phyloP scores from a whole-genome alignment of 2,797 vertebrate genomes.

The Naso thynnoides region DNA sequence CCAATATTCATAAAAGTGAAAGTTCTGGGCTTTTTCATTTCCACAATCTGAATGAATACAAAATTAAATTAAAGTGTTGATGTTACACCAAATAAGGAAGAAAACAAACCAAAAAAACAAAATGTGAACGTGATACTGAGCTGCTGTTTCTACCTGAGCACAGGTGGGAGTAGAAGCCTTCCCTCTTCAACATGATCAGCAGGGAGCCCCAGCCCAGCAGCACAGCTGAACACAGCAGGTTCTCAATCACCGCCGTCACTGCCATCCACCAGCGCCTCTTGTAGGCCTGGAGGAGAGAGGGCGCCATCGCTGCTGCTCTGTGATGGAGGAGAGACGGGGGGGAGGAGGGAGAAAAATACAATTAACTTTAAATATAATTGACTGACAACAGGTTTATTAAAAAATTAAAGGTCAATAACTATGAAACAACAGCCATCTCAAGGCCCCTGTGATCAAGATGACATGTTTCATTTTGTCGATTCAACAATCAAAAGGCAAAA shows the following conservation, averaged over 20 bases:
- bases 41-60: too few species aligned
- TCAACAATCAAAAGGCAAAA: not conserved
- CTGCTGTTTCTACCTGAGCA: conserved; percentile 83
- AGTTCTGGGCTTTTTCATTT: too few species aligned
- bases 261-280: conserved; percentile 94
- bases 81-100: too few species aligned
- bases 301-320: conserved; percentile 82
- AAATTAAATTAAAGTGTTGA: too few species aligned
- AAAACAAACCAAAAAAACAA: too few species aligned
- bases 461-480: not conserved
- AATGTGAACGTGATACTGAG: too few species aligned
- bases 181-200: conserved; percentile 92
- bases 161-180: conserved; percentile 92
- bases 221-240: conserved; percentile 92
- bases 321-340: not conserved
- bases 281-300: conserved; percentile 87
- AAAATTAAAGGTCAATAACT: not conserved
- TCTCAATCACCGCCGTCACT: conserved; percentile 89
- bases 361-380: too few species aligned
- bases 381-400: too few species aligned
- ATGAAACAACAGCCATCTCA: not conserved
- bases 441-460: not conserved
- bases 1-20: too few species aligned
- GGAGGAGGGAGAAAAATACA: too few species aligned
- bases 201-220: conserved; percentile 93